Conservation (phyloP, 2,797 vertebrate species). For the Darevskia nairensis region DNA sequence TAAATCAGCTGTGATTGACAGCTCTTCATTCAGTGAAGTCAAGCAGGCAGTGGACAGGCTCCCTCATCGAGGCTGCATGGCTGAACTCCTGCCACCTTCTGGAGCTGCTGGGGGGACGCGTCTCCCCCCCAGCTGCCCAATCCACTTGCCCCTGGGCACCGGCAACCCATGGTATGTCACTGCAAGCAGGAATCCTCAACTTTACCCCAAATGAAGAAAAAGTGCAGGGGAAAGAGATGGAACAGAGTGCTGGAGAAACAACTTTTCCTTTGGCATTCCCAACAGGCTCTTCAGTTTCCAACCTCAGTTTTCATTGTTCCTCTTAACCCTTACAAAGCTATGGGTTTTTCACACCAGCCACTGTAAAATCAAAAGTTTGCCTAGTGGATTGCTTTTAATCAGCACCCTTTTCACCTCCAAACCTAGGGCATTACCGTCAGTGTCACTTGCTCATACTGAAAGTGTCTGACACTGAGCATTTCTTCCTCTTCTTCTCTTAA, state of each 20-base stretch:
- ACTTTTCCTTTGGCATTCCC: not conserved
- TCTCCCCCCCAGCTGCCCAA: no score
- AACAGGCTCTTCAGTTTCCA: conserved; percentile 51
- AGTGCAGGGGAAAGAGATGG: not conserved
- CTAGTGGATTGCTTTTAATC: not conserved
- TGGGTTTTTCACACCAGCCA: not conserved
- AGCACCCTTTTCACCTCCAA: conserved; percentile 38
- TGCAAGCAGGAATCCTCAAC: not conserved
- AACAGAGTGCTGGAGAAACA: not conserved
- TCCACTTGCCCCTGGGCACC: no score
- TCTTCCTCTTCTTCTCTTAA: conserved; percentile 61
- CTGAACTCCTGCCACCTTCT: no score
- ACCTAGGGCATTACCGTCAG: conserved; percentile 36
- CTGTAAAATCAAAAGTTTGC: conserved; percentile 21
- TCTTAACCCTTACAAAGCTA: not conserved
- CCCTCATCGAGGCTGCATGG: no score
- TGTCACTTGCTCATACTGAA: conserved; percentile 68
- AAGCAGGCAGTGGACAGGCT: no score
- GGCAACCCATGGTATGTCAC: no score
- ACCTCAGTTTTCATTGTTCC: not conserved
- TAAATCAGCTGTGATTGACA: not conserved
- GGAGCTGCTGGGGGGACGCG: no score
- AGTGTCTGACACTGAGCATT: conserved; percentile 64
- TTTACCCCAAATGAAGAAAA: conserved; percentile 39
- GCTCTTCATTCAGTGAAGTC: not conserved